A percentile compares a stretch with the other conserved stretches of the same genome.
Conservation (phyloP, 2,888 invertebrate genomes). For the Eudasyphora cyanicolor region DNA sequence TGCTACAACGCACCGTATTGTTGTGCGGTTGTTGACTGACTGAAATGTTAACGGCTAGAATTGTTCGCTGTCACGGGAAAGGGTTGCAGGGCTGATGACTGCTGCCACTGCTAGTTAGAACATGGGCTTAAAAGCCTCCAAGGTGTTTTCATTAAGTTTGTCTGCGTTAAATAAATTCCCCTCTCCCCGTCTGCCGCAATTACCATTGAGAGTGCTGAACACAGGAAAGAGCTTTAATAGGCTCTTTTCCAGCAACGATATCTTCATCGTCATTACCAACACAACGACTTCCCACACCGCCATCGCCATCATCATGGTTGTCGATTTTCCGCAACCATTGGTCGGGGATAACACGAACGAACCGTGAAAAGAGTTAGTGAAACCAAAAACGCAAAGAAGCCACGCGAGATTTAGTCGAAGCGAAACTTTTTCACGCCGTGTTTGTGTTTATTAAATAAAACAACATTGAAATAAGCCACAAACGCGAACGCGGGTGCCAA, state of each 20-base stretch:
- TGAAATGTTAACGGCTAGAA: not conserved
- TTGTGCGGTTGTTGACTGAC: not conserved
- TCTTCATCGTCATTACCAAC: not conserved
- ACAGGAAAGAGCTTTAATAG: not conserved
- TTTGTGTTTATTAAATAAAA: slow-evolving; percentile 58
- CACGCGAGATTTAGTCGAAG: not conserved
- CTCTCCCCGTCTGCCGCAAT: not conserved
- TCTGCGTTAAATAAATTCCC: slow-evolving; percentile 45
- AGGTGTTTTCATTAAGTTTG: slow-evolving; percentile 57
- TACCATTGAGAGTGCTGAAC: too few relatives aligned
- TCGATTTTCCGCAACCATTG: too few relatives aligned
- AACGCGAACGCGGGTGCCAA: slow-evolving; percentile 13
- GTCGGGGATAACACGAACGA: too few relatives aligned
- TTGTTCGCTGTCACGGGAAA: not conserved
- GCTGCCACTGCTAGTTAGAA: not conserved
- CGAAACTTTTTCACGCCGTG: slow-evolving; percentile 43
- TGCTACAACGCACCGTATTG: too few relatives aligned
- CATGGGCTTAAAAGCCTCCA: slow-evolving; percentile 41
- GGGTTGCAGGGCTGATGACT: not conserved
- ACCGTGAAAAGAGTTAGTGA: not conserved
- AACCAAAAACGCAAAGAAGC: not conserved
- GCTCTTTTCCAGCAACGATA: not conserved
- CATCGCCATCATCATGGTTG: not conserved
- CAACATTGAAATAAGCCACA: slow-evolving; percentile 49
- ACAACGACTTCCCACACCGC: not conserved